These are phyloP conservation scores for Aspidapion aeneum DNA, from an alignment of 2,888 invertebrate species.

Conservation along the genomic window DNA sequence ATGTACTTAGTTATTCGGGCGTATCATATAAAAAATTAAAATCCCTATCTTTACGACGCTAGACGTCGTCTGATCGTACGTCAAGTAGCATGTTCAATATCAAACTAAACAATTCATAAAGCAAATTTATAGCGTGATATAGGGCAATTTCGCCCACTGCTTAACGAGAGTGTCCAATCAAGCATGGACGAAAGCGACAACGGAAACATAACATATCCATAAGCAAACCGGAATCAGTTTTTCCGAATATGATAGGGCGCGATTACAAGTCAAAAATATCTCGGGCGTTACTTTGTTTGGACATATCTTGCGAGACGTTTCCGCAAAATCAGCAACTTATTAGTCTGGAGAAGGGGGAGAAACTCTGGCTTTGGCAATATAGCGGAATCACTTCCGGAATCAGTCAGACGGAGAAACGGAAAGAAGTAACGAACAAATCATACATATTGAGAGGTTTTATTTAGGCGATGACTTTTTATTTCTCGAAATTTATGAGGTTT, in stretches of 20 bases:
- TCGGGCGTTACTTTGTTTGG: constrained; percentile 14
- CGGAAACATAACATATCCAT: not conserved
- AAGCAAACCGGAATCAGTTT: not conserved
- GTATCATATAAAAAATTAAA: not conserved
- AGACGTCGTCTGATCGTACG: no score
- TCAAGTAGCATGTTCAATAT: not conserved
- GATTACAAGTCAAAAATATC: not conserved
- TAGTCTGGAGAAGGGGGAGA: constrained; percentile 16
- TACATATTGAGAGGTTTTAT: not conserved
- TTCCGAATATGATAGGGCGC: not conserved
- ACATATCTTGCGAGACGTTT: constrained; percentile 23
- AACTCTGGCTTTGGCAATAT: constrained; percentile 12
- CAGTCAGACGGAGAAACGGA: not conserved
- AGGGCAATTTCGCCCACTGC: constrained; percentile 37
- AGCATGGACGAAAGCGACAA: not conserved
- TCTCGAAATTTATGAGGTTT: not conserved
- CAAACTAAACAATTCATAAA: constrained; percentile 39
- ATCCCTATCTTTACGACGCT: not conserved
- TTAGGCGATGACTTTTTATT: not conserved
- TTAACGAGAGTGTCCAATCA: constrained; percentile 46
- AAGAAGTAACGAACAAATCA: not conserved
- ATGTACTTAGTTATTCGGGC: not conserved
- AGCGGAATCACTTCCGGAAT: constrained; percentile 20
- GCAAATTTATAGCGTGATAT: constrained; percentile 43
- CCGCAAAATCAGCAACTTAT: constrained; percentile 9